phyloP scores from a whole-genome alignment of 2,888 invertebrate species.

The Lacanobia oleracea region DNA sequence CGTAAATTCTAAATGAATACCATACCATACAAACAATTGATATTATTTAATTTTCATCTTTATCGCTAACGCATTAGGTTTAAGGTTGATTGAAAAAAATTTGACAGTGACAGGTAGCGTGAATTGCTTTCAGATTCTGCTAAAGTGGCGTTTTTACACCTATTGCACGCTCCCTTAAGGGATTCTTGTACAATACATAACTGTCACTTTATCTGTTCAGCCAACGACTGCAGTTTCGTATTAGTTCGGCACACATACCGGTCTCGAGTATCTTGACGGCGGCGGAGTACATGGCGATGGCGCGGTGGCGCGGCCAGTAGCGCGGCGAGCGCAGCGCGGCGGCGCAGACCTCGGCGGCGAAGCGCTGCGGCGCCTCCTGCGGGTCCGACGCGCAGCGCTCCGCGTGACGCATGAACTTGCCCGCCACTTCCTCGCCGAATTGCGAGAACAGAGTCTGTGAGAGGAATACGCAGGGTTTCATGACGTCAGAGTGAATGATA shows the following conservation, averaged over 20 bases:
- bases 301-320: conserved; percentile 94
- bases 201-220: neutral
- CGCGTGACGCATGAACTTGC: conserved; percentile 92
- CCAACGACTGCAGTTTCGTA: no score
- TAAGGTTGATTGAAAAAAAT: no score
- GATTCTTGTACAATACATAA: no score
- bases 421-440: conserved; percentile 92
- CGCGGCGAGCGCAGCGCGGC: conserved; percentile 95
- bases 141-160: no score
- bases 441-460: conserved; percentile 93
- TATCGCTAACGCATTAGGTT: no score
- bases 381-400: conserved; percentile 92
- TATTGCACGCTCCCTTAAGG: no score
- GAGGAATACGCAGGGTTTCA: neutral
- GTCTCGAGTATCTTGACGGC: conserved; percentile 92
- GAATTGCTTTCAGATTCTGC: no score
- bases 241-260: conserved; percentile 68
- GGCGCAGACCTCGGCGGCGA: conserved; percentile 95
- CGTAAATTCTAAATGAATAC: no score
- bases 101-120: no score
- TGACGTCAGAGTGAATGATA: neutral
- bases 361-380: conserved; percentile 95
- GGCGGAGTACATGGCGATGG: conserved; percentile 90
- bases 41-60: no score
- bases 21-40: no score